Evolutionary conservation across 1,140 invertebrate species (phyloP), one percentile per base, ranked within the genome.

Genomic region (Bicyclus anynana): DNA sequence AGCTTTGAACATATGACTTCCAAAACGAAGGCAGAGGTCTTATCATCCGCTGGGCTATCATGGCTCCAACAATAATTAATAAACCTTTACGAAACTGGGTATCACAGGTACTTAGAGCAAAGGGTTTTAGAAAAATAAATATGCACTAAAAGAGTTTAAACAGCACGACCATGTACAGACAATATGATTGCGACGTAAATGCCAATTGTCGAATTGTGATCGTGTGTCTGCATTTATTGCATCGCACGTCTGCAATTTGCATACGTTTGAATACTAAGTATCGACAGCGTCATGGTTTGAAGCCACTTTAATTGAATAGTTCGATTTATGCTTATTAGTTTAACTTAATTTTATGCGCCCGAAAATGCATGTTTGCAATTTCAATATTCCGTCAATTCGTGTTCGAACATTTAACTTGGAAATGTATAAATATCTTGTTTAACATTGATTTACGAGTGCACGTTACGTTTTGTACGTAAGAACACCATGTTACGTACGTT

Each of bases 231-330:
- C 84, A 86, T 88, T 88, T 86, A 88, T 86, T 86, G 83, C 85
- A 86, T 84, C 80, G 81, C 80, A 85, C 83, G 81, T 83, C 80
- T 83, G 80, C 80, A 85, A 88, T 88, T 88, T 88, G 85, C 85
- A 88, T 88, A 85, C 79, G 85, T 88, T 87, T 86, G 85, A 86
- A 88, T 88, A 88, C 79, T 84, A 84, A 88, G 78, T 85, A 78
- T 69, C 64, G 66, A 49, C 63, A 67, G 69, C 77, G 82, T 83
- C 81, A 85, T 62, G 72, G 81, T 83, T 85, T 81, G 62, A 74
- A 84, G 82, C 72, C 75, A 77, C 78, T 84, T 82, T 88, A 88
- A 88, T 88, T 86, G 83, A 82, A 86, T 84, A 82, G 74, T 85
- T 88, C 82, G 74, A 84, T 88, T 75, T 82, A 77, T 76, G 73